Evolutionary conservation across 2,888 invertebrate genomes (phyloP), one percentile per base, ranked within the genome.

Genomic region (Stegana nigrithorax): DNA sequence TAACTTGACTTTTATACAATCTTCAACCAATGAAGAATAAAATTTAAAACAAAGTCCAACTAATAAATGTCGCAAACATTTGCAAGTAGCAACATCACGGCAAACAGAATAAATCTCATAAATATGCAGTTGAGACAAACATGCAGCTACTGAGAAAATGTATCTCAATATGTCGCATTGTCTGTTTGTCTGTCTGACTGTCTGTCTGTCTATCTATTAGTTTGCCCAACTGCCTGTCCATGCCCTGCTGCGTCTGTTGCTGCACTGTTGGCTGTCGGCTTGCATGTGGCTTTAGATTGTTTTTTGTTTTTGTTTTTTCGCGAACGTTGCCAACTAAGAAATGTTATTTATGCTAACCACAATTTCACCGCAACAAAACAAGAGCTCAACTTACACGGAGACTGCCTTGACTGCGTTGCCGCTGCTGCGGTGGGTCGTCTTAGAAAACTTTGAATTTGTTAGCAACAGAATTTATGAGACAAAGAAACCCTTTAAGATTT

Each of bases 31-130:
- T n/a, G n/a, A n/a, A n/a, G n/a, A n/a, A n/a, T n/a, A n/a, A n/a
- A n/a, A n/a, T n/a, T n/a, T 29, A 27, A 59, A 12, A 36, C 2
- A 10, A 50, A 50, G 12, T n/a, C 36, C 65, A 50, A 65, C 68
- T 67, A 69, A 71, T 66, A 67, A 69, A 67, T 62, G 59, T 62
- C 17, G 56, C 47, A 23, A 27, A 23, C 57, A 66, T 63, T 67
- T 75, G 73, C 78, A 71, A 68, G 67, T 75, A 71, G 78, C 68
- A 50, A 73, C 68, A 70, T 79, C 70, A 73, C 79, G 39, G 39
- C 39, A 39, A 77, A 70, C 69, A 67, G 78, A 79, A 75, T 75
- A 78, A 78, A 79, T 75, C 75, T 78, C 80, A 75, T 75, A 75
- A 75, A 75, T 75, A 79, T 75, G 71, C 75, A 75, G 70, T 42